phyloP scores from a whole-genome alignment of 2,888 invertebrate species.

The Drepanosiphum platanoidis region DNA sequence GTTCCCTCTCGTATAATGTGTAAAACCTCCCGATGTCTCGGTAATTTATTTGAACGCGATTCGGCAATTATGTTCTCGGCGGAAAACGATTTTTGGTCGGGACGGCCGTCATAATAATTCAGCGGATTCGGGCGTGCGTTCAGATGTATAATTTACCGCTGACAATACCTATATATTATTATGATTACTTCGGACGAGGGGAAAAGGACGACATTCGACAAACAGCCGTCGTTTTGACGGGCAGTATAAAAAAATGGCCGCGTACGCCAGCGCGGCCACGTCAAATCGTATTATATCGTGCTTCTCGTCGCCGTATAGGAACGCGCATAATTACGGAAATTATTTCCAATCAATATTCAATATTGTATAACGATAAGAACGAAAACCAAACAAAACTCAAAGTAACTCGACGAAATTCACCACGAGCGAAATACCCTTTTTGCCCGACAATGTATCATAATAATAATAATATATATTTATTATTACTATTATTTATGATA shows the following conservation, averaged over 20 bases:
- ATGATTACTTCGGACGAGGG: not conserved
- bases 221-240: not conserved
- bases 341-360: not conserved
- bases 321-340: not conserved
- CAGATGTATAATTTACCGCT: not conserved
- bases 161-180: not conserved
- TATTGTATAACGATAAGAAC: not conserved
- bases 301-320: not conserved
- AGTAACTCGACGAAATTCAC: not conserved
- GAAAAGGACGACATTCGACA: not conserved
- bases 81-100: not conserved
- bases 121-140: not conserved
- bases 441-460: not conserved
- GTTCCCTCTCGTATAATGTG: not conserved
- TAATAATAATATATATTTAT: too few relatives aligned
- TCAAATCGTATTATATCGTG: not conserved
- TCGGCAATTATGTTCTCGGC: not conserved
- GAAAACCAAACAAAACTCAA: not conserved
- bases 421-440: not conserved
- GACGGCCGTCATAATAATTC: not conserved
- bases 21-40: not conserved
- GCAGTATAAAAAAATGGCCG: not conserved
- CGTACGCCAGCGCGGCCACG: not conserved
- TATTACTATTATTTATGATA: too few relatives aligned
- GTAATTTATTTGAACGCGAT: not conserved